Evolutionary conservation across 2,888 invertebrate genomes (phyloP), one percentile per base, ranked within the genome.

Genomic region (Morpho achilles): DNA sequence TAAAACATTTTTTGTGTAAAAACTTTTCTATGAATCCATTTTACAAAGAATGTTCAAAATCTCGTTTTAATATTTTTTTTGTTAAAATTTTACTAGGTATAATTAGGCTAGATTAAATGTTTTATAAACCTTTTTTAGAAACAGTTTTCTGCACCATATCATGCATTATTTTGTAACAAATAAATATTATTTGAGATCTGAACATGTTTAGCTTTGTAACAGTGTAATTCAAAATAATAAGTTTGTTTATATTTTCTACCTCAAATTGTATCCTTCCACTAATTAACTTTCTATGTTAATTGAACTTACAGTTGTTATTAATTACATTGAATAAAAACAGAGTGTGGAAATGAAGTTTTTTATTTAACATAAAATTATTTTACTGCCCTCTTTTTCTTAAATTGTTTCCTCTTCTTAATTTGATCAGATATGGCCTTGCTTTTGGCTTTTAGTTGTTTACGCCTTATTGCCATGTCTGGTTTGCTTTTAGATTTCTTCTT

Each of bases 371-470:
- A 52, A 72, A 69, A 75, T 57, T 69, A 75, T 70, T 84, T 84
- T 43, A 69, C 67, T 56, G 77, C 73, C 62, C 80, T 85, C 66
- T 83, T 86, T 71, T 84, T 87, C 67, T 82, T 84, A 41, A 85
- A 74, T 53, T 81, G 84, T 70, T 86, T 89, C 60, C 86, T 79
- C 65, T 88, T 89, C 63, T 89, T 90, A 16, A 90, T 90, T 72
- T 90, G 84, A 63, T 85, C 85, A 16, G 88, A 87, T 59, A 89
- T 89, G 3, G 80, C 75, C 69, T 90, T 90, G 67, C 84, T 86
- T 64, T 89, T 88, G 5, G 85, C 87, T 68, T 84, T 89, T 1
- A 90, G 78, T 65, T 91, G 90, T 71, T 91, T 91, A 9, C 91
- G 80, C 64, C 90, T 75, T 23, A 91, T 91, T 0, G 87, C 83